Base-by-base conservation (phyloP, 2,888 invertebrate genomes). In the Unio delphinus region DNA sequence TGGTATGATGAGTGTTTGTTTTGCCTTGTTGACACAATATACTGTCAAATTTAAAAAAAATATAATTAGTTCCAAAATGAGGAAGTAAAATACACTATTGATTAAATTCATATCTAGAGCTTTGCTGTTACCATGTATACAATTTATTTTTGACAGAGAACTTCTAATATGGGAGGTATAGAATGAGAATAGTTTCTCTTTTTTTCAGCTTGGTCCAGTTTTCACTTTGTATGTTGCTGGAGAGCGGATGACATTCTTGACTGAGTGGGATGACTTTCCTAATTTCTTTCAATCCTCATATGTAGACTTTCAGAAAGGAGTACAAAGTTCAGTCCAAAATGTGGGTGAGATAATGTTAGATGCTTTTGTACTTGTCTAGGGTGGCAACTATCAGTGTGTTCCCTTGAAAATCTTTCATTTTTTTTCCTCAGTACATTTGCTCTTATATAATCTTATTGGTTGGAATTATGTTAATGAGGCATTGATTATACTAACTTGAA, bases 221-320 rank as follows among this genome's bases (percentile, higher is more conserved):
- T 88, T 81, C 70, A 83, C 86, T 7, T 74, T 87, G 64, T 75
- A 83, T 71, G 82, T 86, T 56, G 83, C 86, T 57, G 88, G 88
- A 23, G 84, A 86, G 59, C 74, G 82, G 18, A 68, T 87, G 72
- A 87, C 87, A 7, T 86, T 87, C 74, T 65, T 88, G 3, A 84
- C 82, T 34, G 83, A 87, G 6, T 76, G 79, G 15, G 80, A 83
- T 26, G 86, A 87, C 68, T 85, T 84, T 68, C 74, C 78, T 34
- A 69, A 80, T 66, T 87, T 88, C 72, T 87, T 88, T 64, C 75
- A 81, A 55, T 85, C 86, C 11, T 34, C 74, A 8, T 68, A 78
- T 74, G 81, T 86, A 17, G 84, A 85, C 70, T 88, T 88, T 68
- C 86, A 87, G 69, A 75, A 75, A 69, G 87, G 85, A 58, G 87